Evolutionary conservation across 2,888 invertebrate species (phyloP), one percentile per base, ranked within the genome.

Genomic region (Camponotus fellah): DNA sequence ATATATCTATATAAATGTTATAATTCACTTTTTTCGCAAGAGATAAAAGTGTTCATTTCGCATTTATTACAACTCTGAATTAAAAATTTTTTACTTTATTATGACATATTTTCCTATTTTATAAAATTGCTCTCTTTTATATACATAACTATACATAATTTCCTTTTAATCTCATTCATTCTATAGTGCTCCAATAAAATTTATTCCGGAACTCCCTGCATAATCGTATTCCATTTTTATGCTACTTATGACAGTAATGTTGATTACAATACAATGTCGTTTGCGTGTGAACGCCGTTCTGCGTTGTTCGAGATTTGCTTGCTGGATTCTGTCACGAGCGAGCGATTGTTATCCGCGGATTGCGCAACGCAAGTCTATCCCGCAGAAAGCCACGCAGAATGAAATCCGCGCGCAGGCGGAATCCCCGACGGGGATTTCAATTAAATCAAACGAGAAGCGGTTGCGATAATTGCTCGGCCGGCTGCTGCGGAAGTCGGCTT

Each of bases 361-460:
- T 85, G 69, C 84, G 64, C 74, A 84, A 85, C n/a, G 32, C 8
- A 26, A 26, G 37, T 26, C 43, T 69, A 56, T 76, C 72, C 62
- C 34, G 56, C 12, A 43, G 66, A 79, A 84, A 74, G 58, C 60
- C 68, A 14, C 40, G 37, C 37, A 34, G 43, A 80, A 79, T 60
- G 87, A 87, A 90, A 90, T 85, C 79, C 72, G 26, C 46, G 60
- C 64, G 82, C 66, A 43, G 10, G 80, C n/a, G 74, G 62, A 26
- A 26, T 26, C 26, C n/a, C 21, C 21, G 64, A 68, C 32, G 75
- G 82, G 49, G 86, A 87, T 87, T 84, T 91, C 86, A 90, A 91
- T 87, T 88, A 84, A 81, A 65, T 32, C 66, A 32, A 76, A 83
- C 80, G 74, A 77, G 58, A 64, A 68, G 69, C 64, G 80, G 82